A percentile compares a stretch with the other conserved stretches of the same genome.
Conservation (phyloP, 2,797 vertebrate genomes). For the Chelonia mydas region DNA sequence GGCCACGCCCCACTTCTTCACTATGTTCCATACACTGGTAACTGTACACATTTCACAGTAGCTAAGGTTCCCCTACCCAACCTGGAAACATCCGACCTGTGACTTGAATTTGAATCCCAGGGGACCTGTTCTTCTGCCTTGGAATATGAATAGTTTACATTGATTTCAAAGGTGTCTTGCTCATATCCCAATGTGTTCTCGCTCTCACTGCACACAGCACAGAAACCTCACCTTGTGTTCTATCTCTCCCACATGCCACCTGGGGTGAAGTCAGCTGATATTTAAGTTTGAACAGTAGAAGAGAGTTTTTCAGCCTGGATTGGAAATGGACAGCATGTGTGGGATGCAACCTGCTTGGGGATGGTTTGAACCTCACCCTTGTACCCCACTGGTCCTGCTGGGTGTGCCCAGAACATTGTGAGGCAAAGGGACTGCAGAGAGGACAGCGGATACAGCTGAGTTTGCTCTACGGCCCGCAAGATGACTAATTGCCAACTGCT, state of each 20-base stretch:
- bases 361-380: neutral
- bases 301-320: neutral
- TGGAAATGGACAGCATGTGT: neutral
- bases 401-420: rapidly evolving
- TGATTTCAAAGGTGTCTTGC: neutral
- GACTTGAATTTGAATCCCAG: neutral
- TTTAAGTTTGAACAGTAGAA: neutral
- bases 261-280: rapidly evolving
- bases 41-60: neutral
- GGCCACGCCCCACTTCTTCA: neutral
- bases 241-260: neutral
- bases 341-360: rapidly evolving
- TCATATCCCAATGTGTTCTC: neutral
- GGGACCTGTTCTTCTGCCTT: neutral
- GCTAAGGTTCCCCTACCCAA: neutral
- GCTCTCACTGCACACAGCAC: neutral
- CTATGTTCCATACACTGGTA: neutral
- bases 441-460: neutral
- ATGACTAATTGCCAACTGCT: neutral
- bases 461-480: neutral
- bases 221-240: rapidly evolving
- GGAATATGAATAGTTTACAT: rapidly evolving
- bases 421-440: neutral
- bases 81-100: neutral
- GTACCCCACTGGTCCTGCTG: neutral